Evolutionary conservation across 1,140 invertebrate species (phyloP), one percentile per base, ranked within the genome.

Genomic region (Lepeophtheirus salmonis): DNA sequence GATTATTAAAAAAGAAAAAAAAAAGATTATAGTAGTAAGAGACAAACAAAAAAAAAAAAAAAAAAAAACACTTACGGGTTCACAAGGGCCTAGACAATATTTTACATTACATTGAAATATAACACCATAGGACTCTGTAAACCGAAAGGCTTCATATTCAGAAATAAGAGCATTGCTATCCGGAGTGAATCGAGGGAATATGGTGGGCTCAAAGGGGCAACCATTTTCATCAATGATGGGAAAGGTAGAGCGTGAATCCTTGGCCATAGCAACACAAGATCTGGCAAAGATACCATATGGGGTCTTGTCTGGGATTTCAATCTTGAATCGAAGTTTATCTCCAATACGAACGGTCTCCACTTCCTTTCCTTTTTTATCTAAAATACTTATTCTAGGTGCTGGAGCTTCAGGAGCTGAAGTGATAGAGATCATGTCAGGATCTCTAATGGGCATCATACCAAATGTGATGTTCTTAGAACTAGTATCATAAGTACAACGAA

Each of bases 71-170:
- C 79, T 79, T 76, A 89, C 86, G 66, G 89, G 85, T 72, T 92
- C 86, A 68, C 89, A 94, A 60, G 86, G 87, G 70, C 89, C 89
- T 52, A 94, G 76, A 72, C 89, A 94, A 71, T 94, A 94, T 70
- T 92, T 92, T 62, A 94, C 89, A 69, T 94, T 94, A 71, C 89
- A 94, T 69, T 94, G 89, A 80, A 94, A 94, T 69, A 94, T 94
- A 50, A 94, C 89, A 16, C 89, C 89, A 64, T 92, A 94, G 18
- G 88, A 92, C 69, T 94, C 89, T 0, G 89, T 94, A 68, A 94
- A 92, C 66, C 89, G 78, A 76, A 94, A 94, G 1, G 89, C 89
- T 73, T 94, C 89, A 68, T 92, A 94, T 51, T 86, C 78, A 0
- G 86, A 88, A 67, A 92, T 86, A 57, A 94, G 72, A 0, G 88